Evolutionary conservation across 2,113 vertebrate species (phyloP), one percentile per base, ranked within the genome.

Genomic region (Hemiprocne comata): DNA sequence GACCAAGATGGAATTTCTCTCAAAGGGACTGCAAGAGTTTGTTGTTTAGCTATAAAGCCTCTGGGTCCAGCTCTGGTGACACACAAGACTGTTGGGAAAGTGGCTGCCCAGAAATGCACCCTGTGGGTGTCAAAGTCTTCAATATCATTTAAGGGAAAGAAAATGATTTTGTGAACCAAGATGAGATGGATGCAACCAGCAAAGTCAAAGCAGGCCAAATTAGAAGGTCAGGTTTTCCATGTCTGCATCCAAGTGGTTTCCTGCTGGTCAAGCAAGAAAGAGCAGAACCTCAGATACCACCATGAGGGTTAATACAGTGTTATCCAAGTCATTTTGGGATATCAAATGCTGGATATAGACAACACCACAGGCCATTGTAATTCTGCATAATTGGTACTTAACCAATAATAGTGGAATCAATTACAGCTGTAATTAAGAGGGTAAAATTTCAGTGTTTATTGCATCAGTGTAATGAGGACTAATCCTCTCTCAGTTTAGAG

Each of bases 341-440:
- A 7, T 91, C 66, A 61, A 1, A 61, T 16, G 66, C 65, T 86
- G 75, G 64, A 12, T 69, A 7, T 0, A 75, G 57, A 83, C 75
- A 74, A 53, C 33, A 76, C 94, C 69, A 85, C 20, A 40, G 87
- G 92, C 87, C 78, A 23, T 11, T 55, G 69, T 51, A 67, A 94
- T 93, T 86, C 90, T 90, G 42, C 75, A 80, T 90, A 92, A 94
- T 87, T 69, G 72, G 57, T 74, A 50, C 65, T 94, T 86, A 87
- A 72, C 44, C 50, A 89, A n/a, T 36, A 60, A 55, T 46, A 42
- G 77, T 58, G 71, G 74, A 42, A 73, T 76, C 46, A 17, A 73
- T 78, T 77, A 26, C 83, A 92, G 65, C 54, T 4, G 0, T 84
- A 84, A 95, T 89, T 85, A 77, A 78, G 61, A 71, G 53, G 25